phyloP scores from a whole-genome alignment of 2,888 invertebrate genomes.

The Lycaena phlaeas region DNA sequence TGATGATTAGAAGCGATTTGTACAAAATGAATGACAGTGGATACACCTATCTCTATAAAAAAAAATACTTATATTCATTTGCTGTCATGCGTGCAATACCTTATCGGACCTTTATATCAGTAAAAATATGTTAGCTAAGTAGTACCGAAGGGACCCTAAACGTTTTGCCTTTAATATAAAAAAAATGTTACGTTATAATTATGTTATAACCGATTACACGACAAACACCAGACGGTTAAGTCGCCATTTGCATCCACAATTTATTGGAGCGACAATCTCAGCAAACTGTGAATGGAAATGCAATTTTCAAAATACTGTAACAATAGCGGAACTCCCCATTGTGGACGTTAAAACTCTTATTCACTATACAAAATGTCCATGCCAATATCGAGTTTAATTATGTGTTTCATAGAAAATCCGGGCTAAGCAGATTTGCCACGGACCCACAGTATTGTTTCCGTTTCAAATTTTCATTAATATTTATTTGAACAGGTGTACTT shows the following conservation, averaged over 20 bases:
- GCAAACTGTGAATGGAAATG: constrained; percentile 19
- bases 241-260: constrained; percentile 15
- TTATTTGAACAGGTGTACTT: constrained; percentile 6
- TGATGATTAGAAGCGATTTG: too few species aligned
- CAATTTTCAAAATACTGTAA: constrained; percentile 23
- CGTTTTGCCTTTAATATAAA: too few species aligned
- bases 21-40: too few species aligned
- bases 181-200: too few species aligned
- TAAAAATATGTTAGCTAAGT: too few species aligned
- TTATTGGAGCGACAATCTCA: constrained; percentile 17
- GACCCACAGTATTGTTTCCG: constrained; percentile 7
- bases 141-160: neutral
- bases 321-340: constrained; percentile 21
- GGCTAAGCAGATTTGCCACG: constrained; percentile 23
- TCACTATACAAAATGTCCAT: constrained; percentile 16
- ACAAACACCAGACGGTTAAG: constrained; percentile 1
- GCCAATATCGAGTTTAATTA: constrained; percentile 23
- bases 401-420: constrained; percentile 23
- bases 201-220: too few species aligned
- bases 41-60: too few species aligned
- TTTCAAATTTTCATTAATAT: constrained; percentile 9
- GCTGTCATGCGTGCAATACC: too few species aligned
- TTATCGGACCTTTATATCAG: too few species aligned
- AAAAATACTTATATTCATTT: too few species aligned
- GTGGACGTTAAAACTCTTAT: constrained; percentile 20